A percentile compares a stretch with the other conserved stretches of the same genome.
phyloP scores from a whole-genome alignment of 2,797 vertebrate species.

The Cryptoblepharus egeriae region DNA sequence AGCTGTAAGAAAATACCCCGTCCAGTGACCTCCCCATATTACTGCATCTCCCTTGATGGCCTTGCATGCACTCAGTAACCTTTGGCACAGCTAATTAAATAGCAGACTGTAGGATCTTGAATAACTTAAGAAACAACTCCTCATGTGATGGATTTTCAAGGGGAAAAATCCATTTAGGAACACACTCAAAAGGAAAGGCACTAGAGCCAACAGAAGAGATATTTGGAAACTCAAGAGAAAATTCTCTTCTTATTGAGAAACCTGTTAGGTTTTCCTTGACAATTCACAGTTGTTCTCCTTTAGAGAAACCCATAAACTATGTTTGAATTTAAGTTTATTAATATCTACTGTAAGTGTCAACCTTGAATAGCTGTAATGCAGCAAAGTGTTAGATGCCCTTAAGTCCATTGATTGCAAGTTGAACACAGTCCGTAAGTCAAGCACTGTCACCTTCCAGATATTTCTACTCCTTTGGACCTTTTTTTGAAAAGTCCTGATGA shows the following conservation, averaged over 20 bases:
- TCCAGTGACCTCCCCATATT: conserved; percentile 61
- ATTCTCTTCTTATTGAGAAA: no score
- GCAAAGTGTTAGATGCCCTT: neutral
- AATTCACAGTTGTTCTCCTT: no score
- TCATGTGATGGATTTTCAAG: conserved; percentile 50
- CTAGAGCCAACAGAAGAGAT: neutral
- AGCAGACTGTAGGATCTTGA: conserved; percentile 57
- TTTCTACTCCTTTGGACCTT: no score
- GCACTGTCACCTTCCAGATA: no score
- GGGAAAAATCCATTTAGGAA: neutral
- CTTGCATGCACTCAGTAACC: conserved; percentile 63
- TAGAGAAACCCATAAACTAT: no score
- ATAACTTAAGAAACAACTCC: conserved; percentile 26
- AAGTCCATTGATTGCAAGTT: neutral
- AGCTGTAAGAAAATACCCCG: conserved; percentile 50
- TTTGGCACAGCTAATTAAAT: conserved; percentile 70
- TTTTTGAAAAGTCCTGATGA: no score
- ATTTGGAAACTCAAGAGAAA: no score
- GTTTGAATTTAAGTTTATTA: no score
- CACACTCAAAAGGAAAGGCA: neutral
- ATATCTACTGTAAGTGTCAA: no score
- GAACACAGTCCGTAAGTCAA: no score
- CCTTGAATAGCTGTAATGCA: no score
- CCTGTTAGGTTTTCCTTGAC: no score
- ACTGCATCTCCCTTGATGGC: conserved; percentile 64